Percentiles rank a stretch among this genome's conserved stretches.
Evolutionary conservation across 2,888 invertebrate species (phyloP).

Genomic region (Idaea straminata): DNA sequence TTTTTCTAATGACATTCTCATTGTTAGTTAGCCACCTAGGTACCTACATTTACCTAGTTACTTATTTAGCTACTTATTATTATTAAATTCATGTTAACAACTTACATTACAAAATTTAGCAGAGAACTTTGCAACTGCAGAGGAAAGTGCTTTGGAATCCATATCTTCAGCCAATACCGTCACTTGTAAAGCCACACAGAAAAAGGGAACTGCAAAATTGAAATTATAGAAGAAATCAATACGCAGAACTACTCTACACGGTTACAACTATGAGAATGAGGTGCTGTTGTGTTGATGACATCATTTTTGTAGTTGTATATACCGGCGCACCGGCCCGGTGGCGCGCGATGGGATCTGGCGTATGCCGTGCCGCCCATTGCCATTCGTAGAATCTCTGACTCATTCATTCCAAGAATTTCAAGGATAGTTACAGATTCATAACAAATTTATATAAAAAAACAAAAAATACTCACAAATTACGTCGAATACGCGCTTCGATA

Average conservation of each 20-base stretch:
- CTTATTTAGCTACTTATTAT: not conserved
- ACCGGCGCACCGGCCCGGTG: slow-evolving; percentile 1
- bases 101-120: slow-evolving; percentile 77
- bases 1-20: not conserved
- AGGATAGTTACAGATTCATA: not conserved
- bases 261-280: slow-evolving; percentile 1
- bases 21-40: not conserved
- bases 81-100: too few relatives aligned
- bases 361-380: not conserved
- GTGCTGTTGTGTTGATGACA: slow-evolving; percentile 20
- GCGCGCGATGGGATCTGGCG: not conserved
- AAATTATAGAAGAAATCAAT: slow-evolving; percentile 4
- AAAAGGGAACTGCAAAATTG: slow-evolving; percentile 43
- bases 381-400: slow-evolving; percentile 2
- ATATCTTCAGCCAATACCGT: slow-evolving; percentile 42
- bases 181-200: slow-evolving; percentile 39
- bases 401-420: slow-evolving; percentile 2
- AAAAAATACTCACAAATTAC: slow-evolving; percentile 15
- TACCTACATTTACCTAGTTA: not conserved
- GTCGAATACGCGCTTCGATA: slow-evolving; percentile 13
- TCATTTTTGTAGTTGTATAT: slow-evolving; percentile 13
- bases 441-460: slow-evolving; percentile 2
- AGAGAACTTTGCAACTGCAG: slow-evolving; percentile 63
- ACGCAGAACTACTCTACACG: not conserved
- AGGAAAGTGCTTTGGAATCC: slow-evolving; percentile 59